Conservation (phyloP, 53 echinoderm and acorn worm species). For the Echinometra lucunter region DNA sequence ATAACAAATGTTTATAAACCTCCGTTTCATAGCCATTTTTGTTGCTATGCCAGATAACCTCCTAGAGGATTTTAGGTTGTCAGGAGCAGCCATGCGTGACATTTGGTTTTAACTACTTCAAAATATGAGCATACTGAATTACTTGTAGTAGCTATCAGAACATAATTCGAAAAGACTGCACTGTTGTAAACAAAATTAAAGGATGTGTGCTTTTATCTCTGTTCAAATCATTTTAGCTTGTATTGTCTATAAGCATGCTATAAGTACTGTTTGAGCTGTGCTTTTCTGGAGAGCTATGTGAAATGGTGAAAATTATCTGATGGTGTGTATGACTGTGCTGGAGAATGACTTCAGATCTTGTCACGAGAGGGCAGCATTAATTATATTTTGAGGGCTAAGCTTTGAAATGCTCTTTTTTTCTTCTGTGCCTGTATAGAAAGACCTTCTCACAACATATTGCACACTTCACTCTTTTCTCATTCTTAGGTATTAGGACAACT, state of each 20-base stretch:
- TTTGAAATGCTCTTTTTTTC: neutral
- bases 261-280: too few relatives aligned
- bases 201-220: too few relatives aligned
- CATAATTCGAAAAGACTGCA: neutral
- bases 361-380: slow-evolving; percentile 53
- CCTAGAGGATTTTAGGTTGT: too few relatives aligned
- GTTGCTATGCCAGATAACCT: too few relatives aligned
- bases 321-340: neutral
- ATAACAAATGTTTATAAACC: too few relatives aligned
- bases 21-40: too few relatives aligned
- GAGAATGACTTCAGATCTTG: neutral
- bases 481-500: neutral
- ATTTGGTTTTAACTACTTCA: too few relatives aligned
- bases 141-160: neutral
- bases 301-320: neutral
- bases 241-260: too few relatives aligned
- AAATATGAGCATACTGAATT: too few relatives aligned
- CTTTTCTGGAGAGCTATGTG: neutral
- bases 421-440: neutral
- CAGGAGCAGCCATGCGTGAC: too few relatives aligned
- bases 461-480: neutral
- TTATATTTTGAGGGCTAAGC: neutral
- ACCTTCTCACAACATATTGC: neutral
- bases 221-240: too few relatives aligned
- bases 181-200: too few relatives aligned